A percentile compares a stretch with the other conserved stretches of the same genome.
Evolutionary conservation across 2,113 vertebrate species (phyloP).

Genomic region (Oryzias woworae): DNA sequence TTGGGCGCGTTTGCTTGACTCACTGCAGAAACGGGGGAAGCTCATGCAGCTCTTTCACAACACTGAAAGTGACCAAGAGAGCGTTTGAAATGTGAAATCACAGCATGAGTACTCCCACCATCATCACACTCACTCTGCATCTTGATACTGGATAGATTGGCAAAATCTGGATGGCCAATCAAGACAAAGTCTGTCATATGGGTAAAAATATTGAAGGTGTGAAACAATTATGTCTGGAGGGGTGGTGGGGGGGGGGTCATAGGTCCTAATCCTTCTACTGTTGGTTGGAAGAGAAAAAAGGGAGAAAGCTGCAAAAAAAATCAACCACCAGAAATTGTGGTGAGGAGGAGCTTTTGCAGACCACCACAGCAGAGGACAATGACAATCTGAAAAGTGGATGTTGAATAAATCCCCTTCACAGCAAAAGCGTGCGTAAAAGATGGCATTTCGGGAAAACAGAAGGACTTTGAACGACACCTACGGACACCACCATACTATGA

Average conservation of each 20-base stretch:
- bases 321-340: slow-evolving; percentile 47
- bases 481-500: slow-evolving; percentile 20
- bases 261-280: too few species aligned
- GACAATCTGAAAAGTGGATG: slow-evolving; percentile 22
- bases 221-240: too few species aligned
- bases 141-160: slow-evolving; percentile 2
- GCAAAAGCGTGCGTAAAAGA: not conserved
- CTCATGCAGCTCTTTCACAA: slow-evolving; percentile 32
- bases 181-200: too few species aligned
- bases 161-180: too few species aligned
- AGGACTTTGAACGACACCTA: slow-evolving; percentile 30
- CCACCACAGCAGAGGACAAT: slow-evolving; percentile 39
- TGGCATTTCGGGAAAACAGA: slow-evolving; percentile 29
- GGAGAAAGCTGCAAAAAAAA: slow-evolving; percentile 28
- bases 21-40: slow-evolving; percentile 15
- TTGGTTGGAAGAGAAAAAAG: not conserved
- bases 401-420: not conserved
- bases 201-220: too few species aligned
- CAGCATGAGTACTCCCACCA: slow-evolving; percentile 39
- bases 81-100: slow-evolving; percentile 31
- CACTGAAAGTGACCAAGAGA: slow-evolving; percentile 5
- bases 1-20: slow-evolving; percentile 7
- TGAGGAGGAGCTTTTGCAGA: slow-evolving; percentile 45
- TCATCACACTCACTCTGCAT: slow-evolving; percentile 29
- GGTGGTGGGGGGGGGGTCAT: too few species aligned